Percentiles rank a stretch among this genome's conserved stretches.
Conservation (phyloP, 2,797 vertebrate species). For the Hipposideros larvatus region DNA sequence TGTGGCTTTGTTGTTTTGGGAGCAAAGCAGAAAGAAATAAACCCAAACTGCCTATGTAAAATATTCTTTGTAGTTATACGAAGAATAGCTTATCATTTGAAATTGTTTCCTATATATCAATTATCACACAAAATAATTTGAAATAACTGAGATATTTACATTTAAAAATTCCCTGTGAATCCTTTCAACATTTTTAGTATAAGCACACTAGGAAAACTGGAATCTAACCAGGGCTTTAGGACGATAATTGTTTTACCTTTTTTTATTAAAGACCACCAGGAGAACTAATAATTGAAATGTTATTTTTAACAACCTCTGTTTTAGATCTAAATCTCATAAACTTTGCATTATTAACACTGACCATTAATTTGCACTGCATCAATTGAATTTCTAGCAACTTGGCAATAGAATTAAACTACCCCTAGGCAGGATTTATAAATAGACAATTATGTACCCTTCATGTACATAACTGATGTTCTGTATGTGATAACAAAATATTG, state of each 20-base stretch:
- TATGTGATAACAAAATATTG: constrained; percentile 78
- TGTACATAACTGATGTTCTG: constrained; percentile 70
- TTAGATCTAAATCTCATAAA: constrained; percentile 81
- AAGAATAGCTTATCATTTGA: constrained; percentile 55
- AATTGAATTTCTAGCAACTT: constrained; percentile 84
- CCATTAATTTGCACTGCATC: constrained; percentile 83
- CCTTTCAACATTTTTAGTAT: constrained; percentile 48
- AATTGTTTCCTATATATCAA: constrained; percentile 69
- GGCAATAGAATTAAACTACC: constrained; percentile 79
- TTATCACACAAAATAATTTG: constrained; percentile 50
- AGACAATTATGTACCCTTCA: constrained; percentile 78
- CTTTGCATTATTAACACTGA: constrained; percentile 82
- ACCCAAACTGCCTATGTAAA: not conserved
- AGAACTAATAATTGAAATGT: constrained; percentile 80
- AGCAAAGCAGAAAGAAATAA: constrained; percentile 51
- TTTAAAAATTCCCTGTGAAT: constrained; percentile 52
- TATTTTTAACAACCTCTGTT: constrained; percentile 78
- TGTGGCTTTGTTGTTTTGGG: not conserved
- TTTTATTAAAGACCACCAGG: constrained; percentile 81
- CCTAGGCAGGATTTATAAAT: constrained; percentile 68
- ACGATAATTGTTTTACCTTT: constrained; percentile 65
- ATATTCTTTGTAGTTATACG: not conserved
- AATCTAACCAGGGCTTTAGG: constrained; percentile 59
- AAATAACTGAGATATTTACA: constrained; percentile 69
- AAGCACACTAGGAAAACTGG: constrained; percentile 19